Conservation (phyloP, 2,888 invertebrate genomes). For the Athetis lepigone region DNA sequence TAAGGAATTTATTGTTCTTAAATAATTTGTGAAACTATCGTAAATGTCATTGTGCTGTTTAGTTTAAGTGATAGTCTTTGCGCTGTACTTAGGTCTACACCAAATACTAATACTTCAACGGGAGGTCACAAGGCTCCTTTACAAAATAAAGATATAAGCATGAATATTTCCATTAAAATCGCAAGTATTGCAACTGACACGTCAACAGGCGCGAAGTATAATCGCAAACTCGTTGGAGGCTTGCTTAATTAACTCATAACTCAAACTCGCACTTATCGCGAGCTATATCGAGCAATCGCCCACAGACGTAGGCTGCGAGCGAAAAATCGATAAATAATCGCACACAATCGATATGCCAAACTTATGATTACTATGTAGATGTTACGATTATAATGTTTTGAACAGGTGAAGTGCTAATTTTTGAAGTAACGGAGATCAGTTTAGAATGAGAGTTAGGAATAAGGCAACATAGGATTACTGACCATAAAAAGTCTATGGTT, state of each 20-base stretch:
- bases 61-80: too few species aligned
- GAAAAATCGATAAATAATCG: conserved; percentile 58
- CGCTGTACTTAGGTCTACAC: too few species aligned
- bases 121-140: background rate
- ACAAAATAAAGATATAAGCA: background rate
- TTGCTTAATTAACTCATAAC: conserved; percentile 70
- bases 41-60: too few species aligned
- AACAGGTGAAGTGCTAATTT: background rate
- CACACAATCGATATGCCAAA: conserved; percentile 56
- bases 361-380: conserved; percentile 24
- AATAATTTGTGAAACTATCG: too few species aligned
- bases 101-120: too few species aligned
- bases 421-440: background rate
- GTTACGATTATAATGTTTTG: conserved; percentile 8
- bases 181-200: conserved; percentile 36
- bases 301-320: conserved; percentile 42
- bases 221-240: conserved; percentile 57
- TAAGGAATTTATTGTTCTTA: too few species aligned
- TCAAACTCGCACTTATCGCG: conserved; percentile 72
- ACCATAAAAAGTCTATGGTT: background rate
- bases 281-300: conserved; percentile 67
- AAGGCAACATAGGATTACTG: background rate
- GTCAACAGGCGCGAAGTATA: conserved; percentile 49
- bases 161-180: conserved; percentile 28
- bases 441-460: background rate